Percentiles rank a stretch among this genome's conserved stretches.
These are phyloP conservation scores for Pachyrhynchus sulphureomaculatus DNA, from an alignment of 1,140 invertebrate species.

Conservation along the genomic window DNA sequence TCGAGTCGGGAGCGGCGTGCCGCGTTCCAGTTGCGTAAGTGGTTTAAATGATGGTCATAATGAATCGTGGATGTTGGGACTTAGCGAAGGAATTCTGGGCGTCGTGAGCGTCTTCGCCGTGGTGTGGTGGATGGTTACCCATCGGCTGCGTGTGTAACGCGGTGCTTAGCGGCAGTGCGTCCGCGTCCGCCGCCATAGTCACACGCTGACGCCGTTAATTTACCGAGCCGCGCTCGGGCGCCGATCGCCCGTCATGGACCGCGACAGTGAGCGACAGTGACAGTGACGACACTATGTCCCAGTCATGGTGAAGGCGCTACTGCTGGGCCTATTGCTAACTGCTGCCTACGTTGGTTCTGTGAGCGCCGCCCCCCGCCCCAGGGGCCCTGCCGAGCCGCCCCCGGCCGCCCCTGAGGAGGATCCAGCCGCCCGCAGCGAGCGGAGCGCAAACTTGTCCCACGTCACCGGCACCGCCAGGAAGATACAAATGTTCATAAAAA, in stretches of 20 bases:
- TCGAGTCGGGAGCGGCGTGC: too few relatives aligned
- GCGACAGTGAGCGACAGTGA: constrained; percentile 44
- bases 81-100: constrained; percentile 3
- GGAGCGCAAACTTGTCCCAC: constrained; percentile 73
- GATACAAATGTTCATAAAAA: constrained; percentile 79
- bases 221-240: constrained; percentile 14
- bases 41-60: background rate
- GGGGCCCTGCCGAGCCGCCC: constrained; percentile 19
- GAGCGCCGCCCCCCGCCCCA: constrained; percentile 41
- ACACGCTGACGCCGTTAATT: constrained; percentile 40
- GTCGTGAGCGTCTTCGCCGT: background rate
- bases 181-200: constrained; percentile 35
- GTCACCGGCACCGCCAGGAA: constrained; percentile 71
- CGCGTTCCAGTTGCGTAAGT: background rate
- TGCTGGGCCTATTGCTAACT: constrained; percentile 49
- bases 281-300: constrained; percentile 49
- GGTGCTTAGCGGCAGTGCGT: constrained; percentile 35
- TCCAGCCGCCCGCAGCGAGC: constrained; percentile 55
- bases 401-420: constrained; percentile 39
- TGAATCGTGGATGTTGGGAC: background rate
- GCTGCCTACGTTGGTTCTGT: constrained; percentile 48
- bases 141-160: background rate
- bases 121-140: background rate
- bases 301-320: constrained; percentile 53
- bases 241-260: constrained; percentile 6